Conservation (phyloP, 2,888 invertebrate genomes). For the Mythimna albipuncta region DNA sequence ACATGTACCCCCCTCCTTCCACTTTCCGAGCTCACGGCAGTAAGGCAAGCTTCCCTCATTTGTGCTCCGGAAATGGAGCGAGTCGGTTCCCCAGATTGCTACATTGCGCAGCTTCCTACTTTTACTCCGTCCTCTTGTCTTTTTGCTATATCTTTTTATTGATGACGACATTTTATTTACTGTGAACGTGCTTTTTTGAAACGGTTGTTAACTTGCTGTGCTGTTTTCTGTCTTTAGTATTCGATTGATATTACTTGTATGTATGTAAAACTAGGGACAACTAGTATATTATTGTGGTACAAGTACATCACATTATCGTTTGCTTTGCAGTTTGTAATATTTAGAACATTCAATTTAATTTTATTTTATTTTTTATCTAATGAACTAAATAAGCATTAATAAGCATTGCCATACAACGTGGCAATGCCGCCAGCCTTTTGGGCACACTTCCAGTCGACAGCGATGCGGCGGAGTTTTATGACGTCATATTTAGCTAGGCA, state of each 20-base stretch:
- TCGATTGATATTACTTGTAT: neutral
- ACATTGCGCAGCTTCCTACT: slow-evolving; percentile 62
- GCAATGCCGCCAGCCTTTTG: no score
- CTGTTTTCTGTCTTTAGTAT: neutral
- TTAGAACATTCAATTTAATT: no score
- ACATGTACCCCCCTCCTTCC: slow-evolving; percentile 21
- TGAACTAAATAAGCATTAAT: no score
- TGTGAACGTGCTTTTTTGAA: slow-evolving; percentile 5
- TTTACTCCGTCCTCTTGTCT: slow-evolving; percentile 42
- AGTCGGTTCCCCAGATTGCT: slow-evolving; percentile 65
- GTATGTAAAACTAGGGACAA: no score
- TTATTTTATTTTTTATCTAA: no score
- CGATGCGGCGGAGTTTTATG: no score
- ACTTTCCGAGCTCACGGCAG: slow-evolving; percentile 18
- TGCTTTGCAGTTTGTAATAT: no score
- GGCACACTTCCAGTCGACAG: no score
- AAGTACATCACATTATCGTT: no score
- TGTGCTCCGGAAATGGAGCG: slow-evolving; percentile 72
- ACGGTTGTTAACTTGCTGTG: neutral
- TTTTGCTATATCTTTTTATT: slow-evolving; percentile 39
- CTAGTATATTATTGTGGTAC: no score
- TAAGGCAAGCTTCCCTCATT: slow-evolving; percentile 60
- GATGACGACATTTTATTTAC: slow-evolving; percentile 20
- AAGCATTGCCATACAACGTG: no score
- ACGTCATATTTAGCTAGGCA: no score